Base-by-base conservation (phyloP, 1,140 invertebrate species). In the Penaeus vannamei region DNA sequence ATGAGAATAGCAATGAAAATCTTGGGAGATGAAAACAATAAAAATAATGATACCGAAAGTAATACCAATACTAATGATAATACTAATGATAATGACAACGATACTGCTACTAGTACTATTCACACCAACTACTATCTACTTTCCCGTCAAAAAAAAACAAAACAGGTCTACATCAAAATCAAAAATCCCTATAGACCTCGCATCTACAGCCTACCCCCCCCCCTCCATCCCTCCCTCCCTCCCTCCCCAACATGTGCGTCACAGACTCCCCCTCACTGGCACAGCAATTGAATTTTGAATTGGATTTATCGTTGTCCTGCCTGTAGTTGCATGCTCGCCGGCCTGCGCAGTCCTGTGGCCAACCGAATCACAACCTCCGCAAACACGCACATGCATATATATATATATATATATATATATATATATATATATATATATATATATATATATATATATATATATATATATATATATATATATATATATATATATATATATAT, bases 61-160 rank as follows among this genome's bases (percentile, higher is more conserved):
- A 64, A 64, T 64, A 64, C 17, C 62, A 64, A 64, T 64, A 64
- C 17, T 64, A 64, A 64, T 64, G n/a, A 64, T 64, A 64, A 64
- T 64, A n/a, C 17, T 64, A 64, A 64, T 64, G 62, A 64, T 64
- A 64, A 64, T 64, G 62, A 64, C n/a, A 64, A 64, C n/a, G 62
- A 64, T 64, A 64, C 17, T 64, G 62, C 17, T 64, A n/a, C 17
- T 64, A 64, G n/a, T 64, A 64, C 17, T 64, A n/a, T 19, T 64
- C 17, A 64, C n/a, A 64, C 17, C n/a, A 64, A 64, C n/a, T 19
- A 64, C n/a, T 17, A 64, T 64, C n/a, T n/a, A n/a, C n/a, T n/a
- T 42, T 42, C 8, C 36, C 3, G 36, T 42, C 0, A 42, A 42
- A 42, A 42, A 42, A 42, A 42, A 42, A 42, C 0, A 42, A 42